Percentiles rank a stretch among this genome's conserved stretches.
Conservation (phyloP, 2,888 invertebrate genomes). For the Antheraea yamamai region DNA sequence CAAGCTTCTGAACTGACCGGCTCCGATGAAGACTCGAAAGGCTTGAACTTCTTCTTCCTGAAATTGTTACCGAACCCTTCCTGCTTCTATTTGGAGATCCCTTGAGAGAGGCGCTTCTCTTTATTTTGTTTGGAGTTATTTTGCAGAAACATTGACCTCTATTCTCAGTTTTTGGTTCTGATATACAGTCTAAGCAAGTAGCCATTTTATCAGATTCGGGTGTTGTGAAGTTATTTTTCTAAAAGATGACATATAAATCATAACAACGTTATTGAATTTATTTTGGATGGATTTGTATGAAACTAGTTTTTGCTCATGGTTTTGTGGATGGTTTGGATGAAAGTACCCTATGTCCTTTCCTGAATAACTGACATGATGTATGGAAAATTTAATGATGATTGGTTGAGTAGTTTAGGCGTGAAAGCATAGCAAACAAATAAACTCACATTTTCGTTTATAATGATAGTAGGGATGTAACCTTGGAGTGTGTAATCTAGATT, state of each 20-base stretch:
- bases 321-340: too few relatives aligned
- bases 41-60: constrained; percentile 68
- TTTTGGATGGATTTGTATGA: neutral
- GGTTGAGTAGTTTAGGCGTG: too few relatives aligned
- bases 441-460: too few relatives aligned
- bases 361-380: too few relatives aligned
- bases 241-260: constrained; percentile 31
- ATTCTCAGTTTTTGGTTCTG: constrained; percentile 48
- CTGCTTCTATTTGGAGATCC: constrained; percentile 63
- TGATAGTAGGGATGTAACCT: neutral
- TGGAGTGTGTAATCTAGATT: neutral
- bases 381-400: too few relatives aligned
- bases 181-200: constrained; percentile 64
- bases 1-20: constrained; percentile 76
- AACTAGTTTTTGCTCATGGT: neutral
- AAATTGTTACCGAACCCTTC: constrained; percentile 55
- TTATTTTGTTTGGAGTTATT: constrained; percentile 60
- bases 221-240: constrained; percentile 73
- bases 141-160: constrained; percentile 63
- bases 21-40: constrained; percentile 71
- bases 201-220: constrained; percentile 73
- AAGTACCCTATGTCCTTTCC: too few relatives aligned
- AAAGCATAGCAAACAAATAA: too few relatives aligned
- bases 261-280: neutral
- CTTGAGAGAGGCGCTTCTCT: constrained; percentile 66